Base-by-base conservation (phyloP, 2,113 vertebrate species). In the Nipponia nippon region DNA sequence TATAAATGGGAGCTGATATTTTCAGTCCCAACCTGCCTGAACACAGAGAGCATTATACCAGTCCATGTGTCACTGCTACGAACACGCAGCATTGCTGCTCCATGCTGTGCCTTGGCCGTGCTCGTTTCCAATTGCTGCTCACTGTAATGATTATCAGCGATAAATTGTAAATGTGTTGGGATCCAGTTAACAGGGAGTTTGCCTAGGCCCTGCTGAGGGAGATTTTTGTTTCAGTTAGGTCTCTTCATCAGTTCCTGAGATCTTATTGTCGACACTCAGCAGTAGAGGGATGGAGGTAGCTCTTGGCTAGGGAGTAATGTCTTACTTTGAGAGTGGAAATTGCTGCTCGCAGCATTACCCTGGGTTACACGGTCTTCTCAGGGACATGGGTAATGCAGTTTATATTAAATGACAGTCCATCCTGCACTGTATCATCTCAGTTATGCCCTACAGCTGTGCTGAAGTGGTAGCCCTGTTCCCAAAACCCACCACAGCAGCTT, bases 1-100 rank as follows among this genome's bases (percentile, higher is more conserved):
- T 38, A 42, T 26, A 71, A 89, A 46, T 11, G 10, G 42, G 19
- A 73, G n/a, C 23, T 38, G 61, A 25, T 36, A 18, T 36, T 67
- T 84, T 49, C 30, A 46, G 63, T n/a, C 38, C 63, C 53, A 29
- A 62, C 52, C 62, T 70, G 75, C 58, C 79, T 29, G 30, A 67
- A 62, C 7, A 14, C 26, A 23, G 47, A 50, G 17, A 27, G 19
- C 5, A 13, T 66, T 62, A 20, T 4, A 65, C 9, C 59, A 29
- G n/a, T 4, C 22, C 47, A 36, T 0, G 2, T 15, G 23, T 49
- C 0, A 2, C 61, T 0, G 1, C 61, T 59, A 19, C 1, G 2
- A 93, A 29, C 18, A 3, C 0, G 1, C 76, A 56, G 90, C 65
- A 19, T 50, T 3, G 0, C 63, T 23, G 88, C 72, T 65, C 52